Evolutionary conservation across 2,888 invertebrate genomes (phyloP), one percentile per base, ranked within the genome.

Genomic region (Dasypogon diadema): DNA sequence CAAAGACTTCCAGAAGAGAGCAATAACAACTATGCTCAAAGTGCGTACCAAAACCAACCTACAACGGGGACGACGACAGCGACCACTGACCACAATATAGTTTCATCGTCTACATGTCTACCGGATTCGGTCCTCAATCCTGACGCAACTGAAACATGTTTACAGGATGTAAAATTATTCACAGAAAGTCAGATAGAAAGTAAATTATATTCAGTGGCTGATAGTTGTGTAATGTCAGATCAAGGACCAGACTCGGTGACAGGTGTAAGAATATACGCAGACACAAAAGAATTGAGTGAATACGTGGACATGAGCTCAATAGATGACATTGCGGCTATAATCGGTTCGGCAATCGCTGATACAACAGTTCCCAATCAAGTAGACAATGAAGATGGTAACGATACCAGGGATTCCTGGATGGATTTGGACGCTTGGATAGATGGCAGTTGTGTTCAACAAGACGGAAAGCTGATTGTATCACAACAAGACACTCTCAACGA

Each of bases 401-500:
- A 91, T 68, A 93, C 93, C 0, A 88, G 93, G 77, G 94, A 95
- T 81, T 92, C 92, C 80, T 96, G 95, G 95, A 93, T 94, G 89
- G 95, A 95, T 83, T 88, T 95, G 72, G 95, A 95, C 79, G 93
- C 93, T 75, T 95, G 93, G 93, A 94, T 96, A 80, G 93, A 93
- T 77, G 92, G 91, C 6, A 92, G 92, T 0, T 94, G 92, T 82
- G 91, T 89, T 75, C 93, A 93, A 79, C 90, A 90, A 79, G 91
- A 91, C 79, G 91, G 89, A 76, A 86, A 89, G 73, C 89, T 92
- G 80, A 90, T 92, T 58, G 89, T 90, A 18, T 89, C 90, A 1
- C 91, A 92, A 81, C 86, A 86, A 78, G 92, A 92, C 79, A 86
- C 88, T 16, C 86, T 92, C 12, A 89, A 90, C 18, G 92, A 92